phyloP scores from a whole-genome alignment of 2,888 invertebrate species.

The Xanthorhoe designata region DNA sequence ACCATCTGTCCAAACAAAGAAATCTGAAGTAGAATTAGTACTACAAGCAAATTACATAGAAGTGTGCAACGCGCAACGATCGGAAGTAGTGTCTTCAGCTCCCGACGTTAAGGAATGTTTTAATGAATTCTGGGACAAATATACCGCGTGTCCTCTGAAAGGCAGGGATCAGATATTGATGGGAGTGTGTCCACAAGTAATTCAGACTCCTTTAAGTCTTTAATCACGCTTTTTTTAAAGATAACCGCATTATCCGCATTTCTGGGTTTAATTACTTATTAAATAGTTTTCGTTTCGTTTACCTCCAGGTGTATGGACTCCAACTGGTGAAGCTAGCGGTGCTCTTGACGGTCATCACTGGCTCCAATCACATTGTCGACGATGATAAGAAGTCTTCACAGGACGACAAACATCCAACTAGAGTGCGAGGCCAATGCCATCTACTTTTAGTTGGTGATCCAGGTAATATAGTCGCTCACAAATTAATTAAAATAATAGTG shows the following conservation, averaged over 20 bases:
- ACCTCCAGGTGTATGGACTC: conserved; percentile 91
- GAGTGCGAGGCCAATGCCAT: conserved; percentile 92
- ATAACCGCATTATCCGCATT: too few relatives aligned
- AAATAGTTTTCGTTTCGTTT: conserved; percentile 39
- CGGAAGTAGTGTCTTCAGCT: conserved; percentile 80
- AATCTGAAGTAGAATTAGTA: conserved; percentile 89
- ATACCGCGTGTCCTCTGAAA: conserved; percentile 87
- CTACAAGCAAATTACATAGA: conserved; percentile 90
- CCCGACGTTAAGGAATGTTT: conserved; percentile 90
- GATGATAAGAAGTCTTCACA: conserved; percentile 71
- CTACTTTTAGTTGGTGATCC: conserved; percentile 94
- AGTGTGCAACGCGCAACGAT: conserved; percentile 84
- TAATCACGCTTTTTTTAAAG: too few relatives aligned
- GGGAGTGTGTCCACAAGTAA: conserved; percentile 93
- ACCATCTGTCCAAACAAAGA: conserved; percentile 83
- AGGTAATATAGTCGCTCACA: conserved; percentile 82
- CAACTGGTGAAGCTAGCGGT: conserved; percentile 95
- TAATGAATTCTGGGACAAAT: conserved; percentile 89
- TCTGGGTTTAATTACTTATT: too few relatives aligned
- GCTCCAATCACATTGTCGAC: conserved; percentile 70
- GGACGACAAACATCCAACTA: conserved; percentile 83
- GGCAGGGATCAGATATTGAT: conserved; percentile 92
- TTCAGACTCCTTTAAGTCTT: not conserved
- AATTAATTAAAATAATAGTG: too few relatives aligned
- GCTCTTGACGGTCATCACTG: conserved; percentile 86